Conservation (phyloP, 2,797 vertebrate species). For the Gallinago stenura region DNA sequence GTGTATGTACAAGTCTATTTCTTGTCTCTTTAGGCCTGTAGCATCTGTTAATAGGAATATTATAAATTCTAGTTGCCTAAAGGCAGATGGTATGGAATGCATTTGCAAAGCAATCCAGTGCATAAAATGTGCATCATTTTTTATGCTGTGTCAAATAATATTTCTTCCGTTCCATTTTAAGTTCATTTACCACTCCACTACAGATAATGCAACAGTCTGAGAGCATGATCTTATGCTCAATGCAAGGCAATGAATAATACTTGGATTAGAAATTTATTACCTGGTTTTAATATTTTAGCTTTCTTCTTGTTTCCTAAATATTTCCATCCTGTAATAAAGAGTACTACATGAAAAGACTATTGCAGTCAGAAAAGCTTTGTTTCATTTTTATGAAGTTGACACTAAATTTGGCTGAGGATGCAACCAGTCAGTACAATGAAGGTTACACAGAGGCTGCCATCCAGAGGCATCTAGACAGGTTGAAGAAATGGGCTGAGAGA, state of each 20-base stretch:
- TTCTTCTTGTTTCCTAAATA: rapidly evolving
- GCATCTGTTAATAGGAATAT: neutral
- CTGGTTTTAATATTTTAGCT: neutral
- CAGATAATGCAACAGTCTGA: neutral
- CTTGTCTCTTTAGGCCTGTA: neutral
- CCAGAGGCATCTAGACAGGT: neutral
- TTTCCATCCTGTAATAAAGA: neutral
- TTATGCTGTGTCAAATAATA: neutral
- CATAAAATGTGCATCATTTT: neutral
- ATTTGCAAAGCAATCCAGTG: neutral
- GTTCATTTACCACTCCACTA: neutral
- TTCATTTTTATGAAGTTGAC: neutral
- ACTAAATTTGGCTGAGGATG: neutral
- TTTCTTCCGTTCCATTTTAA: neutral
- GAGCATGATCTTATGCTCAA: neutral
- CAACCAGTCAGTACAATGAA: neutral
- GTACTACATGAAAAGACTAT: neutral
- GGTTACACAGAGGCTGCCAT: neutral
- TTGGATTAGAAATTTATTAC: neutral
- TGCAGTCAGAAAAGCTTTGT: neutral
- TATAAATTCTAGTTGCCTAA: neutral
- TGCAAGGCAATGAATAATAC: neutral
- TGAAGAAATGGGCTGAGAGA: neutral
- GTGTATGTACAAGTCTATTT: neutral
- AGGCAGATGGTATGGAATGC: neutral